Percentiles rank a stretch among this genome's conserved stretches.
phyloP scores from a whole-genome alignment of 2,888 invertebrate species.

The Phrixothrix hirtus region DNA sequence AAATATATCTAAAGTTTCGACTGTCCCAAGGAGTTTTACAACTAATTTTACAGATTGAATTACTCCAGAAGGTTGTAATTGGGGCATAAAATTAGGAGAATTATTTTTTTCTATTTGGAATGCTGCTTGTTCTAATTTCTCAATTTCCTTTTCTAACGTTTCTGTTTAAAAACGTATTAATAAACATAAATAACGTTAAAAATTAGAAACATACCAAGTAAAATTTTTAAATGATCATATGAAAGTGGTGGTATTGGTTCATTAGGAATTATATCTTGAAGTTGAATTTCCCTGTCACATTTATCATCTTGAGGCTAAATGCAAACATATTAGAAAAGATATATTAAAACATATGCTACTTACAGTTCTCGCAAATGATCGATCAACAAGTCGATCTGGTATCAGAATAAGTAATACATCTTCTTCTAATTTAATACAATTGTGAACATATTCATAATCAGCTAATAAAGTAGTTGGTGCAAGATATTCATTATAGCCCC shows the following conservation, averaged over 20 bases:
- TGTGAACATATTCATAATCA: constrained; percentile 92
- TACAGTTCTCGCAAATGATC: constrained; percentile 76
- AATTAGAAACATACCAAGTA: constrained; percentile 75
- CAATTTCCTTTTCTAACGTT: constrained; percentile 80
- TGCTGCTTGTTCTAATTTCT: constrained; percentile 71
- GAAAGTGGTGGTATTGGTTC: constrained; percentile 72
- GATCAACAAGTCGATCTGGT: constrained; percentile 68
- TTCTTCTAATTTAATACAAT: constrained; percentile 89
- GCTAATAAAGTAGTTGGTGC: constrained; percentile 80
- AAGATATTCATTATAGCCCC: constrained; percentile 88
- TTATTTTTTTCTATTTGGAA: constrained; percentile 55
- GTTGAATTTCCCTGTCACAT: constrained; percentile 70
- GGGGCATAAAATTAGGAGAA: constrained; percentile 49
- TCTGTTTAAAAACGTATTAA: too few relatives aligned
- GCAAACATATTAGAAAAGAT: too few relatives aligned
- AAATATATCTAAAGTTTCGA: constrained; percentile 86
- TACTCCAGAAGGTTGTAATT: constrained; percentile 70
- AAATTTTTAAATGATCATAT: constrained; percentile 81
- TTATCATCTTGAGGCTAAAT: constrained; percentile 74
- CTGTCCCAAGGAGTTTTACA: constrained; percentile 83
- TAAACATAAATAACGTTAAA: too few relatives aligned
- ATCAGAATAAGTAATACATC: constrained; percentile 75
- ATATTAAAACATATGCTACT: too few relatives aligned
- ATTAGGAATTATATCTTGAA: constrained; percentile 79
- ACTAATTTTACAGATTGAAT: constrained; percentile 92